Evolutionary conservation across 2,797 vertebrate species (phyloP).

Genomic region (Tangara arthus): DNA sequence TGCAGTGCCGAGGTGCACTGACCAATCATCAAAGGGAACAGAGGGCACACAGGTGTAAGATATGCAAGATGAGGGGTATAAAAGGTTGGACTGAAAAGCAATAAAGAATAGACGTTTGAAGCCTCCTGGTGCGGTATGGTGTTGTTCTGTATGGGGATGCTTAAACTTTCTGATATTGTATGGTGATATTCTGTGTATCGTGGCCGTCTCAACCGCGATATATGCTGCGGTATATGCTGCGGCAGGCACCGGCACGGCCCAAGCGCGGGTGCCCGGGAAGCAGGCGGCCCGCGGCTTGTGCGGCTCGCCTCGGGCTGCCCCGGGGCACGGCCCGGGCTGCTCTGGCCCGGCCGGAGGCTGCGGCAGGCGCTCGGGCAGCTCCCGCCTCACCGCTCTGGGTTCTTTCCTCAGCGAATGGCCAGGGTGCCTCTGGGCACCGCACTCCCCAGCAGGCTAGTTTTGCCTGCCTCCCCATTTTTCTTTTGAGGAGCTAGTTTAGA

Average conservation of each 20-base stretch:
- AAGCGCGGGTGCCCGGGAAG: no score
- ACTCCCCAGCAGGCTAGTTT: background rate
- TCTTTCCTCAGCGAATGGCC: background rate
- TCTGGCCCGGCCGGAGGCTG: background rate
- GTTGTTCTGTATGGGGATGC: background rate
- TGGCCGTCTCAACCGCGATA: background rate
- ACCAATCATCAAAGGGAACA: background rate
- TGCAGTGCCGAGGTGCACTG: background rate
- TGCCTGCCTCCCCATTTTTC: background rate
- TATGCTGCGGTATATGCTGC: no score
- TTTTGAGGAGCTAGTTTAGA: background rate
- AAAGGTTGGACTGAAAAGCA: background rate
- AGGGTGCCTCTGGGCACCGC: background rate
- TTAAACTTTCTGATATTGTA: background rate
- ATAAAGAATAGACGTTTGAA: background rate
- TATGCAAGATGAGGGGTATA: background rate
- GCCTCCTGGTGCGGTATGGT: background rate
- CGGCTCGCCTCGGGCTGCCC: background rate
- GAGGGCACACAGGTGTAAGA: background rate
- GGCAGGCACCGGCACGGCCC: no score
- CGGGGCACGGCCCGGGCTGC: background rate
- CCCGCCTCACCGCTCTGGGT: accelerated
- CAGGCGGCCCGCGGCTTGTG: background rate
- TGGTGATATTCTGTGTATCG: background rate
- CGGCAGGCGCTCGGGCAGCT: no score